phyloP scores from a whole-genome alignment of 1,140 invertebrate genomes.

The Temnothorax longispinosus region DNA sequence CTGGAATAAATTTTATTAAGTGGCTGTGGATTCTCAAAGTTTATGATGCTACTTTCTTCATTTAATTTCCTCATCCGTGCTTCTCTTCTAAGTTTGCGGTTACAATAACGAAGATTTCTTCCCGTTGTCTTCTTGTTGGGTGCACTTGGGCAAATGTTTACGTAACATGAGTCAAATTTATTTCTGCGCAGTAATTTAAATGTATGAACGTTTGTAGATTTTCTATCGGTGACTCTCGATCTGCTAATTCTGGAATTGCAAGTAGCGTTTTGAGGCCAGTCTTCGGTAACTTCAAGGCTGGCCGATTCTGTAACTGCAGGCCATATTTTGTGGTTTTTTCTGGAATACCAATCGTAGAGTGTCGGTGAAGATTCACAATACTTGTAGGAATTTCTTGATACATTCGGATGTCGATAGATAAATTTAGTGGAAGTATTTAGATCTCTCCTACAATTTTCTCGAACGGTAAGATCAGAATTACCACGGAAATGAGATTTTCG shows the following conservation, averaged over 20 bases:
- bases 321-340: background rate
- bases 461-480: background rate
- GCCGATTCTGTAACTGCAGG: background rate
- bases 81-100: background rate
- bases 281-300: constrained; percentile 21
- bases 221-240: background rate
- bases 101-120: background rate
- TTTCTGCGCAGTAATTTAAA: background rate
- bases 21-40: constrained; percentile 20
- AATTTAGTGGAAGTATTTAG: background rate
- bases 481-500: background rate
- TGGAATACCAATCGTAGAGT: background rate
- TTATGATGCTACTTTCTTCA: background rate
- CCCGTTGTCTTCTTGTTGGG: background rate
- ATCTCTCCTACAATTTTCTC: background rate
- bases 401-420: background rate
- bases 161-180: background rate
- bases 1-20: constrained; percentile 31
- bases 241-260: background rate
- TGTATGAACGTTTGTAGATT: background rate
- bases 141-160: background rate
- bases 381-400: constrained; percentile 11
- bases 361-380: background rate
- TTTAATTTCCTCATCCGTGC: background rate
- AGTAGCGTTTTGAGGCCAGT: background rate